Evolutionary conservation across 2,888 invertebrate genomes (phyloP).

Genomic region (Desoria tigrina): DNA sequence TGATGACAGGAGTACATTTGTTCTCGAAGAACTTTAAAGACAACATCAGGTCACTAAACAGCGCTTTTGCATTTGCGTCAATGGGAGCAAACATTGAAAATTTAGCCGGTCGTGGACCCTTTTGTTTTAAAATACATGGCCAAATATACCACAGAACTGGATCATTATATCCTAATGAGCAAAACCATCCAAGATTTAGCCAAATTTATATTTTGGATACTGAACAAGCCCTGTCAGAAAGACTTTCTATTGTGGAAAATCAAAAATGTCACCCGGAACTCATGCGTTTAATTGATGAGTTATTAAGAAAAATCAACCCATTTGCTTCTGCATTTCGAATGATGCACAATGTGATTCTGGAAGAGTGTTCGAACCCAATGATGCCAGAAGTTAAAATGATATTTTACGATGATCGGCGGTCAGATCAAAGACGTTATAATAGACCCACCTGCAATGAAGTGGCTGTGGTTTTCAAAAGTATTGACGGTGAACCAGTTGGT

Average conservation of each 20-base stretch:
- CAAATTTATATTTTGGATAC: constrained; percentile 4
- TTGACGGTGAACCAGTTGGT: constrained; percentile 36
- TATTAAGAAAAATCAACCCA: constrained; percentile 23
- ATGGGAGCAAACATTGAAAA: too few species aligned
- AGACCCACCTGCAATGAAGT: constrained; percentile 30
- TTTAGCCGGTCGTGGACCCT: not conserved
- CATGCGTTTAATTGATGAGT: constrained; percentile 19
- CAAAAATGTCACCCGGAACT: constrained; percentile 15
- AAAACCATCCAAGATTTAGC: not conserved
- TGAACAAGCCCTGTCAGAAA: not conserved
- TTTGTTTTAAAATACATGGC: too few species aligned
- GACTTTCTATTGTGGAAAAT: constrained; percentile 17
- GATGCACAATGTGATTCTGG: constrained; percentile 36
- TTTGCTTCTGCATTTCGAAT: constrained; percentile 35
- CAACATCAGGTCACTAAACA: constrained; percentile 33
- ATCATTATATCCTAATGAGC: not conserved
- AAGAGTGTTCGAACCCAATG: constrained; percentile 18
- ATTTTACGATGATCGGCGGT: constrained; percentile 20
- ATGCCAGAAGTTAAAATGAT: constrained; percentile 16
- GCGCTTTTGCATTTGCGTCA: constrained; percentile 39
- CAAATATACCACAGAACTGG: not conserved
- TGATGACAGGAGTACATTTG: too few species aligned
- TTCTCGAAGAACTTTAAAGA: too few species aligned
- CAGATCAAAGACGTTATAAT: constrained; percentile 32
- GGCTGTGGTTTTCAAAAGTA: constrained; percentile 33